phyloP scores from a whole-genome alignment of 2,797 vertebrate species.

The Epinephelus awoara region DNA sequence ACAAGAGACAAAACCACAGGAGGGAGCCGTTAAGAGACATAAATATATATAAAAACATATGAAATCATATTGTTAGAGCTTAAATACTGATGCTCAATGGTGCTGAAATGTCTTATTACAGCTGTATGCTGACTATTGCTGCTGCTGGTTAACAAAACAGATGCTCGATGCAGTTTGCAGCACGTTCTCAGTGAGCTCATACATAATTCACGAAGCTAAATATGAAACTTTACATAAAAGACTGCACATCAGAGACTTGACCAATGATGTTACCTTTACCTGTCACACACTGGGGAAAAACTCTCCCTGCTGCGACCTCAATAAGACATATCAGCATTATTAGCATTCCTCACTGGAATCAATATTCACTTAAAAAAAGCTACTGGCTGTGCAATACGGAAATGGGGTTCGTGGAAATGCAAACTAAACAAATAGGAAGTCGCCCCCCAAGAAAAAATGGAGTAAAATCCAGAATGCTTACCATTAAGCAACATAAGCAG shows the following conservation, averaged over 20 bases:
- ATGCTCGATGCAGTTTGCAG: slow-evolving; percentile 50
- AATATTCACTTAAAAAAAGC: slow-evolving; percentile 44
- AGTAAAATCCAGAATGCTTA: background rate
- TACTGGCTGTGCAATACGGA: slow-evolving; percentile 12
- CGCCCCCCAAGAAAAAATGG: background rate
- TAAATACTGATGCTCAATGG: background rate
- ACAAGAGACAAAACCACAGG: slow-evolving; percentile 22
- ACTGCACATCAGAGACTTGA: slow-evolving; percentile 18
- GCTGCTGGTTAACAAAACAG: slow-evolving; percentile 45
- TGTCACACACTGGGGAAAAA: background rate
- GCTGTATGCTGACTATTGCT: slow-evolving; percentile 26
- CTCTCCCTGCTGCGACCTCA: background rate
- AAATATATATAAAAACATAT: background rate
- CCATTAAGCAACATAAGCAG: background rate
- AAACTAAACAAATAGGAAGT: background rate
- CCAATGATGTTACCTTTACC: slow-evolving; percentile 7
- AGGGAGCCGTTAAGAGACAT: slow-evolving; percentile 1
- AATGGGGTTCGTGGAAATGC: background rate
- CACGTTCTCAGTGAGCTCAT: slow-evolving; percentile 47
- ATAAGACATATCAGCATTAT: slow-evolving; percentile 27
- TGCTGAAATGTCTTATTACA: slow-evolving; percentile 27
- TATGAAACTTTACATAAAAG: slow-evolving; percentile 70
- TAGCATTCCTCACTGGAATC: slow-evolving; percentile 44
- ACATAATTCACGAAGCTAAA: slow-evolving; percentile 68
- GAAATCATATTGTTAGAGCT: slow-evolving; percentile 2